Conservation (phyloP, 92 coral and sea anemone species). For the Hydrozoanthus gracilis region DNA sequence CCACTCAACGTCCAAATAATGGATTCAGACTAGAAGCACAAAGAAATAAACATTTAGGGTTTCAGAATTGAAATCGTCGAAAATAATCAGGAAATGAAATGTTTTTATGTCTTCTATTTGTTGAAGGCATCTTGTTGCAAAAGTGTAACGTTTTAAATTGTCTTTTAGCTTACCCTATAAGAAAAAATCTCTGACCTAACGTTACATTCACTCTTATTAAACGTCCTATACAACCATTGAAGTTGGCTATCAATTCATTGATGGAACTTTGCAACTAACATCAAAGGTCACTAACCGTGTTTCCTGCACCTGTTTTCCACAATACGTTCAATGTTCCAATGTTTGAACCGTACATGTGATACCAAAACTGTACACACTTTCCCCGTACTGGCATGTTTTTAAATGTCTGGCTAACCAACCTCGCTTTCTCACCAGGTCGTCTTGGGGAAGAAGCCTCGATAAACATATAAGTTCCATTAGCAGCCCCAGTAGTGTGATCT, state of each 20-base stretch:
- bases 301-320: constrained; percentile 89
- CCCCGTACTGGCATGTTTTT: constrained; percentile 64
- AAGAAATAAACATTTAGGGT: background rate
- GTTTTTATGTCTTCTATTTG: no score
- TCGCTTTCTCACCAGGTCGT: constrained; percentile 74
- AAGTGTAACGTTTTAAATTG: no score
- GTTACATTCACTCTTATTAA: no score
- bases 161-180: background rate
- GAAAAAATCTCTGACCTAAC: background rate
- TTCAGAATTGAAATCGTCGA: background rate
- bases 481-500: constrained; percentile 90
- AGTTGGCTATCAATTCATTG: no score
- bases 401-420: constrained; percentile 83
- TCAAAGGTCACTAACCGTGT: constrained; percentile 1
- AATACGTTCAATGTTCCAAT: constrained; percentile 84
- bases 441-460: constrained; percentile 97
- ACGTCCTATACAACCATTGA: no score
- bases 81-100: no score
- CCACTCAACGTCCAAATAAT: constrained; percentile 84
- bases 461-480: constrained; percentile 90
- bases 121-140: no score
- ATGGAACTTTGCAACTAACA: no score
- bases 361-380: constrained; percentile 91
- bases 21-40: constrained; percentile 55
- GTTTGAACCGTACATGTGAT: constrained; percentile 89